phyloP scores from a whole-genome alignment of 2,888 invertebrate species.

The Thysanoteuthis rhombus region DNA sequence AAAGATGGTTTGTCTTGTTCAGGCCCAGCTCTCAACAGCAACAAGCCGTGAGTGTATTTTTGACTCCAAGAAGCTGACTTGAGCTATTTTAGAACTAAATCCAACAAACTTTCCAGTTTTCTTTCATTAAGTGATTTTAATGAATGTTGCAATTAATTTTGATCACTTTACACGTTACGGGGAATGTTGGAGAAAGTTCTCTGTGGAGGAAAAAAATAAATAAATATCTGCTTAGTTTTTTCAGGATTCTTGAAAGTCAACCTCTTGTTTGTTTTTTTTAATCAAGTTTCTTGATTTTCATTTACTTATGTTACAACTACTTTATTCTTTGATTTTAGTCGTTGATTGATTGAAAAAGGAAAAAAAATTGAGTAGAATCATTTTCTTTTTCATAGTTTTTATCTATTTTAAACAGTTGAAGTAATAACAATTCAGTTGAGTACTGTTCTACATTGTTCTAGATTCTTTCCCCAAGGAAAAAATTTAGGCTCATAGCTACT shows the following conservation, averaged over 20 bases:
- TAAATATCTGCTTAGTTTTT: not conserved
- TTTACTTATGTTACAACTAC: not conserved
- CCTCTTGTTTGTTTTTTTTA: not conserved
- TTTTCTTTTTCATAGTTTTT: not conserved
- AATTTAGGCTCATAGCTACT: too few species aligned
- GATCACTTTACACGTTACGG: not conserved
- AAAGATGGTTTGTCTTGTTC: not conserved
- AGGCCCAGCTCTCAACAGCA: not conserved
- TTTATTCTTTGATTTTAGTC: not conserved
- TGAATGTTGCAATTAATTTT: slow-evolving; percentile 12
- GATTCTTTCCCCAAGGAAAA: not conserved
- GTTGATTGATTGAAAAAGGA: not conserved
- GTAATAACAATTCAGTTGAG: not conserved
- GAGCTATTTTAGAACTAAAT: not conserved
- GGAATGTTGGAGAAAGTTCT: not conserved
- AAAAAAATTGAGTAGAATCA: not conserved
- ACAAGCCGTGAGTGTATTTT: not conserved
- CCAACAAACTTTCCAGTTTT: not conserved
- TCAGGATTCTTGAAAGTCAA: not conserved
- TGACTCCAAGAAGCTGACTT: not conserved
- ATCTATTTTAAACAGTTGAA: not conserved
- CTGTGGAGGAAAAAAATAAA: not conserved
- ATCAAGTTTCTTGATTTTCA: not conserved
- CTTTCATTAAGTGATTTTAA: not conserved
- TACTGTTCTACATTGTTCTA: too few species aligned